These are phyloP conservation scores for Zaprionus kolodkinae DNA, from an alignment of 1,140 invertebrate species.

Conservation along the genomic window DNA sequence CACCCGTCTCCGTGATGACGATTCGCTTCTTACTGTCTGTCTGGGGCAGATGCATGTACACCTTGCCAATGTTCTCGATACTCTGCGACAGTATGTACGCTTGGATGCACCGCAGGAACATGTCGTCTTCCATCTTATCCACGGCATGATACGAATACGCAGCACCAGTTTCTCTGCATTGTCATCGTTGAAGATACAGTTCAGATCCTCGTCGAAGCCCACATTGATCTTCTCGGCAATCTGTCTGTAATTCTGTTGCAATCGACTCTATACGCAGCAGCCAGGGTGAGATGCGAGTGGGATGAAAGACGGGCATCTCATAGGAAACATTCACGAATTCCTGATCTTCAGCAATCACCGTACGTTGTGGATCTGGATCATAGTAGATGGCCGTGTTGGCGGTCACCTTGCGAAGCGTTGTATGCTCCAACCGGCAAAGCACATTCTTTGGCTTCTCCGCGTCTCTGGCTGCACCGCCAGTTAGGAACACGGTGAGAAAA, in stretches of 20 bases:
- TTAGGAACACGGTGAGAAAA: slow-evolving; percentile 98
- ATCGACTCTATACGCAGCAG: slow-evolving; percentile 98
- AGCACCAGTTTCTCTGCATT: slow-evolving; percentile 99
- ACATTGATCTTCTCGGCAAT: slow-evolving; percentile 99
- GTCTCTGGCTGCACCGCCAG: slow-evolving; percentile 96
- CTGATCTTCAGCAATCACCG: slow-evolving; percentile 99
- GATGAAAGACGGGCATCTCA: slow-evolving; percentile 99
- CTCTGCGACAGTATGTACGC: slow-evolving; percentile 99
- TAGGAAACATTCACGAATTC: slow-evolving; percentile 99
- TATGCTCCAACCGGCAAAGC: slow-evolving; percentile 98
- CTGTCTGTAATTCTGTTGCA: slow-evolving; percentile 99
- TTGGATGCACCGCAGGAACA: slow-evolving; percentile 99
- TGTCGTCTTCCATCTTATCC: slow-evolving; percentile 99
- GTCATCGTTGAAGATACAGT: slow-evolving; percentile 99
- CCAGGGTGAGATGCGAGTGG: slow-evolving; percentile 98
- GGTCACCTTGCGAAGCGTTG: slow-evolving; percentile 98
- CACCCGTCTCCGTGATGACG: slow-evolving; percentile 98
- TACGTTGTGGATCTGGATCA: slow-evolving; percentile 99
- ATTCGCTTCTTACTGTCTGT: slow-evolving; percentile 99
- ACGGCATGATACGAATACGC: slow-evolving; percentile 99
- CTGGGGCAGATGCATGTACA: slow-evolving; percentile 99
- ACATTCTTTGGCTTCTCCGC: slow-evolving; percentile 99
- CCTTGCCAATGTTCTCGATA: slow-evolving; percentile 96
- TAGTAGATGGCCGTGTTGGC: slow-evolving; percentile 99
- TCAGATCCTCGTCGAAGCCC: slow-evolving; percentile 99